phyloP scores from a whole-genome alignment of 2,888 invertebrate species.

The Orchesellides sinensis region DNA sequence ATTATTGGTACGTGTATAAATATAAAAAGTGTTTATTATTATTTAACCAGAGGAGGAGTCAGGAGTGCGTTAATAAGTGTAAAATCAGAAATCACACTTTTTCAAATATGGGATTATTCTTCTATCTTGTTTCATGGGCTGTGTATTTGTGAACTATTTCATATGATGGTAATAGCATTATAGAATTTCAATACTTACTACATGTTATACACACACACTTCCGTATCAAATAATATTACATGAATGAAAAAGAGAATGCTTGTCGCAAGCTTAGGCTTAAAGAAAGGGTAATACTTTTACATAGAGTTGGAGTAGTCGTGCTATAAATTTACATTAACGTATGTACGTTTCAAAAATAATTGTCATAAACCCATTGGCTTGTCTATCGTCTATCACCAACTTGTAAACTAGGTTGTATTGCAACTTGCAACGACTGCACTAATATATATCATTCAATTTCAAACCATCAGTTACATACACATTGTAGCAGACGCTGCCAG shows the following conservation, averaged over 20 bases:
- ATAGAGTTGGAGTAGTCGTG: too few species aligned
- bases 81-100: background rate
- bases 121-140: background rate
- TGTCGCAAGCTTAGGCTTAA: too few species aligned
- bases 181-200: too few species aligned
- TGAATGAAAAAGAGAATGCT: constrained; percentile 37
- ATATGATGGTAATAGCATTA: too few species aligned
- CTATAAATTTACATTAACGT: too few species aligned
- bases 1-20: too few species aligned
- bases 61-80: background rate
- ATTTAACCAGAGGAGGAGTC: constrained; percentile 9
- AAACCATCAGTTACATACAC: background rate
- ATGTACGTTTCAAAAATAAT: too few species aligned
- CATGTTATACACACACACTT: too few species aligned
- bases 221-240: constrained; percentile 53
- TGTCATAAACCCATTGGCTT: constrained; percentile 51
- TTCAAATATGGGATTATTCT: background rate
- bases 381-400: constrained; percentile 34
- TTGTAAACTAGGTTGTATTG: constrained; percentile 34
- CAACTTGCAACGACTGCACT: constrained; percentile 5
- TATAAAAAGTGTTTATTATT: too few species aligned
- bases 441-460: background rate
- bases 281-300: too few species aligned
- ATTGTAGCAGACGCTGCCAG: too few species aligned
- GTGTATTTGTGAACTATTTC: too few species aligned